Base-by-base conservation (phyloP, 2,113 vertebrate species). In the Pollachius pollachius region DNA sequence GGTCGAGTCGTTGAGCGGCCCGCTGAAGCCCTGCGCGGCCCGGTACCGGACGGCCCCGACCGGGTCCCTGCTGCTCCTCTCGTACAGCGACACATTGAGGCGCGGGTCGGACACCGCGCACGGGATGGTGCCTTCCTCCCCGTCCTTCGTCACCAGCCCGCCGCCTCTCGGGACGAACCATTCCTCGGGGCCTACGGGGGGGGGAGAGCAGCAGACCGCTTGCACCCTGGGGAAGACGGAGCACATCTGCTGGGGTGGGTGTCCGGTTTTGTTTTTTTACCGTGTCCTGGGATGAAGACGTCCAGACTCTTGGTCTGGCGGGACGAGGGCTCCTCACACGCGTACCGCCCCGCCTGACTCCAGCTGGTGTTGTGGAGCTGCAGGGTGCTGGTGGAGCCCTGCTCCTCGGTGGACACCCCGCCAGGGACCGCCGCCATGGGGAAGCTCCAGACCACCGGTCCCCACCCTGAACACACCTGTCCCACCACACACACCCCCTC, bases 31-130 rank as follows among this genome's bases (percentile, higher is more conserved):
- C 7, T 84, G 89, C 0, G 89, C 91, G 5, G 92, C 92, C 15
- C 93, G 84, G 9, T 96, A 97, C 1, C 25, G 75, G 2, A 11
- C 4, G 34, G 86, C 70, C 1, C 77, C 79, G 12, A 96, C 77
- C 0, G 76, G 83, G 0, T 30, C 86, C 5, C 89, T 88, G 60
- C 77, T 77, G 7, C 89, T 88, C 67, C 90, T 94, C 69, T 97
- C 93, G 0, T 93, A 92, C 66, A 98, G 87, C 0, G 90, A 92
- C 63, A 98, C 96, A 2, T 87, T 92, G 57, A 94, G 90, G 2
- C 71, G 81, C 0, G 97, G 97, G 75, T 98, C 84, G 0, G 96
- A 97, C 70, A 98, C 96, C 0, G 94, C 90, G 15, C 97, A 99
- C 0, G 96, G 96, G 58, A 99, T 94, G 25, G 92, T 90, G 0